phyloP scores from a whole-genome alignment of 2,113 vertebrate species.

The Cyanocitta stelleri region DNA sequence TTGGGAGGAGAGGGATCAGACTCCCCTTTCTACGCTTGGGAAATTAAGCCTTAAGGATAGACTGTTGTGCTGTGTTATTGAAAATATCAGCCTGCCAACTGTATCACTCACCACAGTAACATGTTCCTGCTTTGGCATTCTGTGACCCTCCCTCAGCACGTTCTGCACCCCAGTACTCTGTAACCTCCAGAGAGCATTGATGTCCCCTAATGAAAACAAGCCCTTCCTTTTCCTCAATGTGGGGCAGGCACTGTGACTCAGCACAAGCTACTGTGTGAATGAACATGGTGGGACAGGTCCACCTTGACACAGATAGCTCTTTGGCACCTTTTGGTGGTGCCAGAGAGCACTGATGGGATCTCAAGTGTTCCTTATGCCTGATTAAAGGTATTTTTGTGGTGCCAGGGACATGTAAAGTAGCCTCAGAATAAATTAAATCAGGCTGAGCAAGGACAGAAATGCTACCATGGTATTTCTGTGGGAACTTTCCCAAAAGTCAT shows the following conservation, averaged over 20 bases:
- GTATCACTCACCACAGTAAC: not conserved
- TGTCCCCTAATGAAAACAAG: not conserved
- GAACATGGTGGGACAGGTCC: not conserved
- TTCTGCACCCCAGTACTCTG: not conserved
- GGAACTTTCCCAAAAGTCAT: slow-evolving; percentile 31
- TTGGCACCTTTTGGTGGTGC: not conserved
- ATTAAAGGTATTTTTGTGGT: not conserved
- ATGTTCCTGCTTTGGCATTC: not conserved
- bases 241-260: not conserved
- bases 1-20: not conserved
- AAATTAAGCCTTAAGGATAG: not conserved
- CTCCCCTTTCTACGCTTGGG: too few relatives aligned
- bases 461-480: not conserved
- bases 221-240: not conserved
- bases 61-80: not conserved
- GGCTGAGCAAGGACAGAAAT: not conserved
- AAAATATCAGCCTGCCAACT: not conserved
- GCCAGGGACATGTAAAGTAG: not conserved
- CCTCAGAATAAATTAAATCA: not conserved
- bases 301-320: not conserved
- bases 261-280: not conserved
- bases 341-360: not conserved
- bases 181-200: not conserved
- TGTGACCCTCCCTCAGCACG: not conserved
- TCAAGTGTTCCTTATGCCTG: not conserved